Base-by-base conservation (phyloP, 2,888 invertebrate genomes). In the Nomada ferruginata region DNA sequence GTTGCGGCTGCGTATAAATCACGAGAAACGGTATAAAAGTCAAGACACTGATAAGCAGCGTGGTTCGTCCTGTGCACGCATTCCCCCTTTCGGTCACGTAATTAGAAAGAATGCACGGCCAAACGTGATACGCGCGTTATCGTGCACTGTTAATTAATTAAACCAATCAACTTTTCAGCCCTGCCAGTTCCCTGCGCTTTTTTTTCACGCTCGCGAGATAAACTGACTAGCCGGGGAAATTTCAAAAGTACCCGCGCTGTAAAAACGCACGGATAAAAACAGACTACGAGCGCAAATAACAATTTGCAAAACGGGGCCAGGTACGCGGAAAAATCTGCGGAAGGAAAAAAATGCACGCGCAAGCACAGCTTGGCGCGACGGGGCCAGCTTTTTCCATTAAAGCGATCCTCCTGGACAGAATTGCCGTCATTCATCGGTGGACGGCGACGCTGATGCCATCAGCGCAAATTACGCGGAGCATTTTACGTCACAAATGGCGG, bases 401-500 rank as follows among this genome's bases (percentile, higher is more conserved):
- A 61, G 52, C 52, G 60, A 71, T 42, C 61, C 61, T 71, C 53
- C 61, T 9, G 71, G 42, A 36, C 52, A 53, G 61, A 42, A 71
- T 71, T 71, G 71, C 52, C 61, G 71, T 71, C 52, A 71, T 71
- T 71, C 61, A 71, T 63, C 70, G 60, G 47, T 29, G 53, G 69
- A 20, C 50, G 47, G n/a, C 26, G 26, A 26, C 23, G 66, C 47
- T 61, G 74, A 76, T 76, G 71, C 59, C 64, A 71, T 64, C 76
- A 57, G 50, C 78, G 66, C 47, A 61, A 76, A 76, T 70, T 75
- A 60, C 65, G 65, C 69, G 55, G 70, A 63, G 69, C 79, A 60
- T 79, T 75, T 70, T 60, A 50, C 64, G 64, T 53, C 65, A 65
- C 52, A 76, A 76, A 79, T 66, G 71, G 68, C 79, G 70, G 60